These are phyloP conservation scores for Nebria ingens DNA, from an alignment of 1,140 invertebrate genomes.

Conservation along the genomic window DNA sequence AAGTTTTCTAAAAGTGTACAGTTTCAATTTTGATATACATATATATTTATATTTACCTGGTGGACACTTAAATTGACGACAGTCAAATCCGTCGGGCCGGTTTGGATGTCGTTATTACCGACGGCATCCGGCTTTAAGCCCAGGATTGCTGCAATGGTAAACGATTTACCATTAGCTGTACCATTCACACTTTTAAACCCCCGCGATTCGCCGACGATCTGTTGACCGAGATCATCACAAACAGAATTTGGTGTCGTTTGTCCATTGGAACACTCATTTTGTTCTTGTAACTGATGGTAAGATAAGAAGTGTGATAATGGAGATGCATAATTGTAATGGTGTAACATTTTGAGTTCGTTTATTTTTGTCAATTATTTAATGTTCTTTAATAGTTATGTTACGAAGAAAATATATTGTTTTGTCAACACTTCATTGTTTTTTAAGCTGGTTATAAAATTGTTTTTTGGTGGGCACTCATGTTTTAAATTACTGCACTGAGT, in stretches of 20 bases:
- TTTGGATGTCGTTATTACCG: neutral
- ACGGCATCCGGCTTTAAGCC: slow-evolving; percentile 45
- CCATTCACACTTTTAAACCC: slow-evolving; percentile 22
- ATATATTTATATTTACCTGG: slow-evolving; percentile 4
- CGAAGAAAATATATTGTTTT: neutral
- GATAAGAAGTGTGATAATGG: slow-evolving; percentile 29
- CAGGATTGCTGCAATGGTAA: slow-evolving; percentile 73
- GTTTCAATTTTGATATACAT: too few species aligned
- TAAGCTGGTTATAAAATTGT: too few species aligned
- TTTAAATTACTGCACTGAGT: too few species aligned
- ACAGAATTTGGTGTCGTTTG: slow-evolving; percentile 18
- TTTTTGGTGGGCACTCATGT: too few species aligned
- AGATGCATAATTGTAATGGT: slow-evolving; percentile 31
- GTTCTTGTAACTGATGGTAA: slow-evolving; percentile 28
- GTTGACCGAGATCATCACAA: slow-evolving; percentile 21
- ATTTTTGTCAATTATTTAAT: slow-evolving; percentile 5
- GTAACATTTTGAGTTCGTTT: slow-evolving; percentile 24
- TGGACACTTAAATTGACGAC: slow-evolving; percentile 30
- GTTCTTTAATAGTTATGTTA: neutral
- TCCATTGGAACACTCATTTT: slow-evolving; percentile 23
- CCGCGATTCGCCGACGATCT: slow-evolving; percentile 23
- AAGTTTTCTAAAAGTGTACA: too few species aligned
- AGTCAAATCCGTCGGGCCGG: slow-evolving; percentile 20
- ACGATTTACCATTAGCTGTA: slow-evolving; percentile 44
- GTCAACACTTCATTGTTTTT: too few species aligned